Evolutionary conservation across 2,797 vertebrate genomes (phyloP), one percentile per base, ranked within the genome.

Genomic region (Falco cherrug): DNA sequence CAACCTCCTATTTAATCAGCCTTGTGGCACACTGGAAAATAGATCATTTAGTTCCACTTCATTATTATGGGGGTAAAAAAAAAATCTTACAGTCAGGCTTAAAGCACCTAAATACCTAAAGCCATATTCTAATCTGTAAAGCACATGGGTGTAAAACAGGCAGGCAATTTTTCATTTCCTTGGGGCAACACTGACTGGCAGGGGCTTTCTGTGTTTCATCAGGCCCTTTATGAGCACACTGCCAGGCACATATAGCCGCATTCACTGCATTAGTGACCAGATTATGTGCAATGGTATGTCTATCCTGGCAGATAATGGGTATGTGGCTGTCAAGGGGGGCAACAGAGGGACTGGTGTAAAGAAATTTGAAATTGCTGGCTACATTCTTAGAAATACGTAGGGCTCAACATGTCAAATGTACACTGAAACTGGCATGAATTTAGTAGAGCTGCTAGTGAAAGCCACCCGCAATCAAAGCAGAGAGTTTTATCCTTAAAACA

Each of bases 31-130:
- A 91, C 8, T 90, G 84, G 88, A 87, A 96, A 93, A 87, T 28
- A 77, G 81, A 96, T 67, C n/a, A 67, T 95, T 95, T 89, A 94
- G 94, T 95, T 97, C 74, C 65, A 56, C 90, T 94, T 89, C 64
- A 85, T 95, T 95, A 89, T 92, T 85, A 81, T 3, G 17, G 71
- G n/a, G 31, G 51, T 13, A 48, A 82, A 93, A 84, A 39, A 41
- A 41, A 45, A 54, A 74, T 57, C 71, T 90, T 69, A 59, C 33
- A 61, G 56, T 54, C 75, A 87, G 69, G 86, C 84, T 94, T 84
- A 95, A 89, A 87, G 86, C 79, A 78, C 75, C 81, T 47, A 81
- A 86, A 89, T 45, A 95, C 84, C 88, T 76, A 41, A 70, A 95
- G 94, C 86, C n/a, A 73, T n/a, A n/a, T 67, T 71, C 77, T 92